Base-by-base conservation (phyloP, 53 echinoderm and acorn worm species). In the Echinometra lucunter region DNA sequence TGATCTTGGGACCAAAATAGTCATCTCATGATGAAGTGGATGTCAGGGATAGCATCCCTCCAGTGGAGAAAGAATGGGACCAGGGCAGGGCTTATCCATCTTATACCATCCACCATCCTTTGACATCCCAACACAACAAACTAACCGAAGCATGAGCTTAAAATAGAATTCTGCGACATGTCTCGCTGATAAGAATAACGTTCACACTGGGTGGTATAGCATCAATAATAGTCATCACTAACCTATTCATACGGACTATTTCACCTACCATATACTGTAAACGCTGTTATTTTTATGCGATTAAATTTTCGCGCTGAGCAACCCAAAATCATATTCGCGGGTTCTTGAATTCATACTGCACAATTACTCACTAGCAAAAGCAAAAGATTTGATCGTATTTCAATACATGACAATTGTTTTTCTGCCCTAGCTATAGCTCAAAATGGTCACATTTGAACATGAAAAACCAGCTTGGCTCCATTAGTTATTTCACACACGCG, bases 31-130 rank as follows among this genome's bases (percentile, higher is more conserved):
- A 40, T 38, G 44, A 78, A 35, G 34, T 17, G 75, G 78, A 78
- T 78, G 78, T 40, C 78, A 78, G 78, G 78, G 40, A 78, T 78
- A 78, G 42, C 78, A 78, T 78, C 78, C 38, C 78, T 42, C 78
- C 78, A 78, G 78, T 21, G 42, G 78, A 42, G 78, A 3, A 42
- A 42, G 23, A 78, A 78, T 78, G 78, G 78, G 42, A 42, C 38
- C 78, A 78, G 78, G 78, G 78, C 1, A 17, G 78, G 44, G 40
- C 78, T 78, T 78, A 35, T 0, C 6, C 40, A 8, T 78, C 23
- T 38, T 6, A 38, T 3, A 19, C 6, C 19, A 78, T 38, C 78
- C 42, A 0, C 35, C 10, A 9, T 70, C 32, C 72, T 34, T 13
- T 8, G 3, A 7, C 72, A 25, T 25, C 25, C 53, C 53, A 1